Conservation (phyloP, 2,797 vertebrate species). For the Notolabrus celidotus region DNA sequence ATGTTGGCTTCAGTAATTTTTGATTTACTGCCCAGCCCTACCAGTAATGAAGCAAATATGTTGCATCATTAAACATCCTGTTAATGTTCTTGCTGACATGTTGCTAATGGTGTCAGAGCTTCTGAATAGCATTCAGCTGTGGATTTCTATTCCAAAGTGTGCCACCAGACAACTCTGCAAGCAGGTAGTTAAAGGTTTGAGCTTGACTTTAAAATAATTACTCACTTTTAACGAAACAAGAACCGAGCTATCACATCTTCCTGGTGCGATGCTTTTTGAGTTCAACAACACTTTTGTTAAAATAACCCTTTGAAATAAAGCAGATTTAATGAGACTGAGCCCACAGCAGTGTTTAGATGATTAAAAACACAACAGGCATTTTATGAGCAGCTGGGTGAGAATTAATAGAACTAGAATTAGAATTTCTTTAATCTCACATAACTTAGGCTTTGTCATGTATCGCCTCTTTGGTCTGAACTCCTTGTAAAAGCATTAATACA, state of each 20-base stretch:
- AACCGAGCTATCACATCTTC: neutral
- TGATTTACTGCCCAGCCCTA: neutral
- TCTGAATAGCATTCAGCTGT: conserved; percentile 53
- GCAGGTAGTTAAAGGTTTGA: conserved; percentile 17
- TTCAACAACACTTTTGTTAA: no score
- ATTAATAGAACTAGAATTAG: conserved; percentile 31
- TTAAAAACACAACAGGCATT: conserved; percentile 15
- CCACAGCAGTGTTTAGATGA: neutral
- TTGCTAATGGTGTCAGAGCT: conserved; percentile 53
- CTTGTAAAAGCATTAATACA: conserved; percentile 44
- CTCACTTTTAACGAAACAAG: conserved; percentile 7
- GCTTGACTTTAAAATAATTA: conserved; percentile 9
- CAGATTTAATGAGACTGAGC: neutral
- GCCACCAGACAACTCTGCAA: conserved; percentile 8
- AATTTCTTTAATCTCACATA: conserved; percentile 47
- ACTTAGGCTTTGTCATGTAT: conserved; percentile 36
- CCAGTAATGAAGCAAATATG: conserved; percentile 50
- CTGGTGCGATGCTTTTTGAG: neutral
- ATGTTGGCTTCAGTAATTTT: no score
- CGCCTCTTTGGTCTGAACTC: conserved; percentile 20
- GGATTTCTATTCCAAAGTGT: conserved; percentile 48
- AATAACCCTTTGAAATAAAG: no score
- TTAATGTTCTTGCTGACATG: conserved; percentile 57
- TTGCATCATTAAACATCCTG: conserved; percentile 63
- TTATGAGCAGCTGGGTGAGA: conserved; percentile 13